A percentile compares a stretch with the other conserved stretches of the same genome.
phyloP scores from a whole-genome alignment of 2,113 vertebrate genomes.

The Charadrius vociferus region DNA sequence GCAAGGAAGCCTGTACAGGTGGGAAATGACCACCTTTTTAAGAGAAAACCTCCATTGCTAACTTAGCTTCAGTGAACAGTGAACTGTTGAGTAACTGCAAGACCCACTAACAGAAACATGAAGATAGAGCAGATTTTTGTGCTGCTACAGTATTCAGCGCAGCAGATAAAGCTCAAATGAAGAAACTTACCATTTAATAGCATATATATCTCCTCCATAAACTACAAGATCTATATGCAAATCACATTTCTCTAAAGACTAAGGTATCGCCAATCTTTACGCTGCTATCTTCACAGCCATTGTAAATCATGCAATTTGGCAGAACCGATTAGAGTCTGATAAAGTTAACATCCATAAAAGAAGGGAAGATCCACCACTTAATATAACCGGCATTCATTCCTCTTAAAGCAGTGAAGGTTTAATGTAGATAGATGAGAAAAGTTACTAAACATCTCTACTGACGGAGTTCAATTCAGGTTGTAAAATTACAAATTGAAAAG shows the following conservation, averaged over 20 bases:
- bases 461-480: background rate
- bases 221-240: background rate
- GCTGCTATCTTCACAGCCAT: background rate
- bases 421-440: background rate
- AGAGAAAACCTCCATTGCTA: background rate
- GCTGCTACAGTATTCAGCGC: background rate
- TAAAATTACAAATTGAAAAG: background rate
- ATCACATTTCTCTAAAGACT: background rate
- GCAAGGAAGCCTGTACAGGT: background rate
- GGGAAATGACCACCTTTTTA: background rate
- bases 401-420: background rate
- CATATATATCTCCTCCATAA: background rate
- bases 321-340: background rate
- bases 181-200: background rate
- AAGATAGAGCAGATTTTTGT: background rate
- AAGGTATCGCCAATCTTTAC: background rate
- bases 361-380: background rate
- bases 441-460: background rate
- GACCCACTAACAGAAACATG: background rate
- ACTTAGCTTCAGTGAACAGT: background rate
- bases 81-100: background rate
- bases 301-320: background rate
- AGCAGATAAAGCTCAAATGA: background rate
- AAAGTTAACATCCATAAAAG: background rate
- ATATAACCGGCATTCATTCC: background rate